Base-by-base conservation (phyloP, 64 coral and sea anemone species). In the Pocillopora verrucosa region DNA sequence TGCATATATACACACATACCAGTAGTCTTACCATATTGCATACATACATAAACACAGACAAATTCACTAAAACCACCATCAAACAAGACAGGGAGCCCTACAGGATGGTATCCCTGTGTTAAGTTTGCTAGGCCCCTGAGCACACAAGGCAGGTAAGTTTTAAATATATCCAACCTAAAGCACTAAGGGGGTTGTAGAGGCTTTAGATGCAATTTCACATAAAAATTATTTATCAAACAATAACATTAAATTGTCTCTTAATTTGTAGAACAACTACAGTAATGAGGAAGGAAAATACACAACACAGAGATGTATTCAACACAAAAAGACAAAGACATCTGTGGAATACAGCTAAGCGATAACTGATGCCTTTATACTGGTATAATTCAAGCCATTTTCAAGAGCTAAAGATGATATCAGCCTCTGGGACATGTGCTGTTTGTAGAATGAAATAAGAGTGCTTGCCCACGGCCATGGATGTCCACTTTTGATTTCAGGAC, bases 71-170 rank as follows among this genome's bases (percentile, higher is more conserved):
- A 86, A 86, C 16, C 37, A 86, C n/a, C 17, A 86, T 86, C 17
- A 86, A 86, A 86, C 83, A 86, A 86, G 83, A 73, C 83, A 86
- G 83, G 83, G 83, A 72, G 16, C n/a, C 83, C 83, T 73, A 64
- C 36, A 86, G 64, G 36, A 56, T 86, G 83, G 65, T 17, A 34
- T 80, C 41, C 78, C 34, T 80, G 78, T 80, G 9, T 80, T 80
- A 80, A 80, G 34, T 80, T 80, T 80, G 78, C 78, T 80, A 59
- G 34, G 22, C 37, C 10, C 45, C 37, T 80, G 45, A 80, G 37
- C 78, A 80, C 78, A 80, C 78, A 80, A 57, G 78, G 78, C 78
- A 80, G 78, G 78, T 80, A 80, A 80, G 78, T 5, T 80, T 59
- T 80, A 80, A 34, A 80, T 59, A 80, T 59, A 80, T 80, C 22